phyloP scores from a whole-genome alignment of 2,888 invertebrate genomes.

The Glyphotaelius pellucidus region DNA sequence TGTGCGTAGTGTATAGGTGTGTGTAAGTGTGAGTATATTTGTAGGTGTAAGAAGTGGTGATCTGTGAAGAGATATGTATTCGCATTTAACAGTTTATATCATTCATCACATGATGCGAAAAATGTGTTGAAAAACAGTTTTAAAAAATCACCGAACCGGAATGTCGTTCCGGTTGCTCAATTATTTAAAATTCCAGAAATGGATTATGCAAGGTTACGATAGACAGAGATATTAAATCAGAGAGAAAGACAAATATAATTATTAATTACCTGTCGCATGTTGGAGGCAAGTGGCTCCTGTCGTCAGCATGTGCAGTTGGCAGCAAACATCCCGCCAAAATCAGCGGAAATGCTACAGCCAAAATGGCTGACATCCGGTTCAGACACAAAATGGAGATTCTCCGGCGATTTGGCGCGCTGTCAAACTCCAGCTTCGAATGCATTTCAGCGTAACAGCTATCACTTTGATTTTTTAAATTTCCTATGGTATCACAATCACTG shows the following conservation, averaged over 20 bases:
- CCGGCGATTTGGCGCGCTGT: constrained; percentile 28
- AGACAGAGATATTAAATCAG: neutral
- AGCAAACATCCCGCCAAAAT: constrained; percentile 71
- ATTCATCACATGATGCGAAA: too few species aligned
- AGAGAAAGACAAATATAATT: constrained; percentile 10
- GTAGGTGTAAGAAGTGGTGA: too few species aligned
- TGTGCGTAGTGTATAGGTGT: too few species aligned
- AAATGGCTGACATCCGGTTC: constrained; percentile 17
- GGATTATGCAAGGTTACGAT: neutral
- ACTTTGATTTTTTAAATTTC: neutral
- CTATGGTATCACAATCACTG: neutral
- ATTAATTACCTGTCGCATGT: constrained; percentile 76
- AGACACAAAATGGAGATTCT: neutral
- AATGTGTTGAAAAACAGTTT: neutral
- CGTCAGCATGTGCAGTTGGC: constrained; percentile 70
- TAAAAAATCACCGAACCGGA: neutral
- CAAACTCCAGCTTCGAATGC: neutral
- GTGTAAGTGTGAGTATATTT: too few species aligned
- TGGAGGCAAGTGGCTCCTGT: constrained; percentile 74
- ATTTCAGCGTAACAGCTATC: neutral
- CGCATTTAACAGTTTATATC: too few species aligned
- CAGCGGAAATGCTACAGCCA: constrained; percentile 62
- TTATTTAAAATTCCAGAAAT: neutral
- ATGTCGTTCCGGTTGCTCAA: neutral
- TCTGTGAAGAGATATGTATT: too few species aligned